Conservation (phyloP, 2,797 vertebrate genomes). For the Chelidonichthys spinosus region DNA sequence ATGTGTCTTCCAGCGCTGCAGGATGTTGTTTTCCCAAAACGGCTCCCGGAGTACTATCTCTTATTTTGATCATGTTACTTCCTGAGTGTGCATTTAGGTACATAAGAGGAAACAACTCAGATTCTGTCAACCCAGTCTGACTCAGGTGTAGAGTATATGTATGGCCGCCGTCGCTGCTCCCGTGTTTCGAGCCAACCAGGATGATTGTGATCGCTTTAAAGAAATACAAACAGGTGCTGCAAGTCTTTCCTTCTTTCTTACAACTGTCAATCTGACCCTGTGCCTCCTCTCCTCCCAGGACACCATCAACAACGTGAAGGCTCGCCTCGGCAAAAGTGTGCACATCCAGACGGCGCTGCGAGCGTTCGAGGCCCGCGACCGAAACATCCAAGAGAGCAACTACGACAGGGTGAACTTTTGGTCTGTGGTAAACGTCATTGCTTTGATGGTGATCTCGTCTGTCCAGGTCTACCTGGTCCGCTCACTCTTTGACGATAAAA, state of each 20-base stretch:
- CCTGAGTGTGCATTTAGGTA: not conserved
- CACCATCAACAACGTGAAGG: constrained; percentile 95
- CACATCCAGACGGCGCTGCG: constrained; percentile 94
- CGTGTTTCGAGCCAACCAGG: no score
- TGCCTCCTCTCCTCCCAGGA: constrained; percentile 81
- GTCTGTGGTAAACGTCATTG: constrained; percentile 90
- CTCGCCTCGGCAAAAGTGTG: constrained; percentile 92
- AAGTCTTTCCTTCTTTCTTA: no score
- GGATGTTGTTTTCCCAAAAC: constrained; percentile 51
- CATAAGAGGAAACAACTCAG: not conserved
- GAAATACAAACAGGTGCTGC: no score
- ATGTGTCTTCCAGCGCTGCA: constrained; percentile 66
- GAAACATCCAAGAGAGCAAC: constrained; percentile 98
- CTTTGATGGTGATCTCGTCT: constrained; percentile 92
- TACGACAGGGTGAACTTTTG: constrained; percentile 95
- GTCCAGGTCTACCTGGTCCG: constrained; percentile 95
- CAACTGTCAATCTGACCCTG: not conserved
- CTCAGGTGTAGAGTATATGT: no score
- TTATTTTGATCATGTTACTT: not conserved
- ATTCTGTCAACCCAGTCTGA: not conserved
- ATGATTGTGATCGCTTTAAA: not conserved
- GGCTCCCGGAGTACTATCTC: not conserved
- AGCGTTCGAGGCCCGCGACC: constrained; percentile 97
- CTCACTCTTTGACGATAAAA: constrained; percentile 95
- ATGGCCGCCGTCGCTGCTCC: no score